Conservation (phyloP, 2,797 vertebrate genomes). For the Crenichthys baileyi region DNA sequence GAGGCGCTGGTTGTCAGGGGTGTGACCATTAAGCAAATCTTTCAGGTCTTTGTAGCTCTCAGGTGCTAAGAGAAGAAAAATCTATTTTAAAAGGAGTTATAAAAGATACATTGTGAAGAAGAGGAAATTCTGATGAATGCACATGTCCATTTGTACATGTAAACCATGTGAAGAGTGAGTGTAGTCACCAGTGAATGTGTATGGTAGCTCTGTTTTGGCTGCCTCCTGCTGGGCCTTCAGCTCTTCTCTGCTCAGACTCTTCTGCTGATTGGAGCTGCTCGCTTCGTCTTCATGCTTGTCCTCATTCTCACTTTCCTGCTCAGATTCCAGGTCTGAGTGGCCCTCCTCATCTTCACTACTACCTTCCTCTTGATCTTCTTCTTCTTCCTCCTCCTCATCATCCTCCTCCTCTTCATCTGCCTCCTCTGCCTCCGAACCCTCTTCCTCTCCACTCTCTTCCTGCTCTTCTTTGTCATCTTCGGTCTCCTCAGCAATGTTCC, state of each 20-base stretch:
- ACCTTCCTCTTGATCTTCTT: conserved; percentile 36
- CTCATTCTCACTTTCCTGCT: conserved; percentile 76
- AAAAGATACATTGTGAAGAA: not conserved
- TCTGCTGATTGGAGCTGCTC: conserved; percentile 9
- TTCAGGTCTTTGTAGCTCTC: conserved; percentile 83
- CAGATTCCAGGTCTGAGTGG: conserved; percentile 74
- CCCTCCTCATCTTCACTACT: conserved; percentile 65
- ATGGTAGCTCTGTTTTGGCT: conserved; percentile 88
- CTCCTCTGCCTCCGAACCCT: conserved; percentile 4
- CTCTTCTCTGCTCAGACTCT: conserved; percentile 54
- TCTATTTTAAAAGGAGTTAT: not conserved
- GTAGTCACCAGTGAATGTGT: conserved; percentile 87
- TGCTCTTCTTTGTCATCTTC: conserved; percentile 32
- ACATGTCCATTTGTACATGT: not conserved
- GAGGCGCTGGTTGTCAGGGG: conserved; percentile 85
- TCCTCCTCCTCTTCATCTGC: conserved; percentile 28
- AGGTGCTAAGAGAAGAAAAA: conserved; percentile 79
- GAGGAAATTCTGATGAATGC: not conserved
- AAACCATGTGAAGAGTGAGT: not conserved
- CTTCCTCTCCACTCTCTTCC: conserved; percentile 28
- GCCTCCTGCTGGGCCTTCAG: conserved; percentile 68
- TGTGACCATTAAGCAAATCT: conserved; percentile 81
- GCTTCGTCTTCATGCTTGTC: conserved; percentile 29
- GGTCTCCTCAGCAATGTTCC: conserved; percentile 70
- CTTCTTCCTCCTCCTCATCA: not conserved